A percentile compares a stretch with the other conserved stretches of the same genome.
Conservation (phyloP, 2,888 invertebrate genomes). For the Lasioglossum marginatum region DNA sequence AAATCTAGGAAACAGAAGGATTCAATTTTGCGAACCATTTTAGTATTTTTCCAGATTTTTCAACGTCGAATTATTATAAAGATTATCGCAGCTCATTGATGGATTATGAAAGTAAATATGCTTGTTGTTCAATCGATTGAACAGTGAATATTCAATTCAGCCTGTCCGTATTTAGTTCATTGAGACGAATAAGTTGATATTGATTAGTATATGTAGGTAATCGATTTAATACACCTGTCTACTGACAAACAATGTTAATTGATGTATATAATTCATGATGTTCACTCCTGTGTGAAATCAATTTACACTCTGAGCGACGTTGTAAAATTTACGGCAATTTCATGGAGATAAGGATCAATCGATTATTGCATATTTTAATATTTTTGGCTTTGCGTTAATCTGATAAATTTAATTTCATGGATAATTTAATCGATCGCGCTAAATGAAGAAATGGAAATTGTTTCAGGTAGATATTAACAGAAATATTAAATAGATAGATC, state of each 20-base stretch:
- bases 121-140: background rate
- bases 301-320: background rate
- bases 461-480: background rate
- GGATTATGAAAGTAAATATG: background rate
- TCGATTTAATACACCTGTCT: background rate
- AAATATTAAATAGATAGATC: background rate
- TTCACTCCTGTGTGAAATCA: background rate
- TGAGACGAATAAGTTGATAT: background rate
- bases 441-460: background rate
- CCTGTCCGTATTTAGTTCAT: background rate
- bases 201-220: background rate
- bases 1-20: no score
- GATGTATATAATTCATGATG: background rate
- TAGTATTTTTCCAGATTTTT: background rate
- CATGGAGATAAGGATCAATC: background rate
- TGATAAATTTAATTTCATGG: background rate
- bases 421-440: background rate
- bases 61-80: background rate
- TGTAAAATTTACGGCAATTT: background rate
- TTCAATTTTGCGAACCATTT: background rate
- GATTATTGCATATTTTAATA: background rate
- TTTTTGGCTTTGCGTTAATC: background rate
- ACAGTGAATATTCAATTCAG: background rate
- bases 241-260: background rate
- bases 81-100: background rate